These are phyloP conservation scores for Rhopalosiphum maidis DNA, from an alignment of 1,140 invertebrate genomes.

Conservation along the genomic window DNA sequence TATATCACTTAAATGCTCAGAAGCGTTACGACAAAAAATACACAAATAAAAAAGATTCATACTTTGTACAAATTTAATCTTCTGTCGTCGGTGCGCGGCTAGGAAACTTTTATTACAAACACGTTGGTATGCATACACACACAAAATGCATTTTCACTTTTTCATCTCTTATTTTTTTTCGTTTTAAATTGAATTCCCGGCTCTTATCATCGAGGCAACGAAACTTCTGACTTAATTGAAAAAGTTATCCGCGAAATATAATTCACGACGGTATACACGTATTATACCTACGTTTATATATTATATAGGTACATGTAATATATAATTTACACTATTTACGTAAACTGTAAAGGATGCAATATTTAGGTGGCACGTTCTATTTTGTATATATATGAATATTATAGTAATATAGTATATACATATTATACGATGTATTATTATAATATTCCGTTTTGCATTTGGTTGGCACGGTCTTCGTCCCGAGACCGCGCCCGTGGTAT, in stretches of 20 bases:
- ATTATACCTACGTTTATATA: not conserved
- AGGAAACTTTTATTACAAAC: constrained; percentile 37
- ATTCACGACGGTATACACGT: not conserved
- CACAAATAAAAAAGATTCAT: not conserved
- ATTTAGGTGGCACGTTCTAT: not conserved
- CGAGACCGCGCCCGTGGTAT: not conserved
- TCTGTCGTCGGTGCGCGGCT: not conserved
- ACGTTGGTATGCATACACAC: not conserved
- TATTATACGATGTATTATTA: not conserved
- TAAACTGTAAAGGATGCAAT: constrained; percentile 10
- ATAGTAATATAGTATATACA: too few relatives aligned
- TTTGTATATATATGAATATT: not conserved
- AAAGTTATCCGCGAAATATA: constrained; percentile 38
- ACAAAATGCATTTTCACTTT: constrained; percentile 9
- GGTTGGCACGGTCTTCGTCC: not conserved
- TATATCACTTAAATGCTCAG: not conserved
- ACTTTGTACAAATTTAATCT: constrained; percentile 40
- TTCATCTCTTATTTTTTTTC: not conserved
- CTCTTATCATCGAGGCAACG: constrained; percentile 20
- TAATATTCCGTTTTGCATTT: constrained; percentile 18
- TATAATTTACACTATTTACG: not conserved
- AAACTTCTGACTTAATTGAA: constrained; percentile 49
- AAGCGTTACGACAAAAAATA: not conserved
- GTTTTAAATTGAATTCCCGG: constrained; percentile 36
- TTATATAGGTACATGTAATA: not conserved